Base-by-base conservation (phyloP, 2,888 invertebrate species). In the Toxonevra muliebris region DNA sequence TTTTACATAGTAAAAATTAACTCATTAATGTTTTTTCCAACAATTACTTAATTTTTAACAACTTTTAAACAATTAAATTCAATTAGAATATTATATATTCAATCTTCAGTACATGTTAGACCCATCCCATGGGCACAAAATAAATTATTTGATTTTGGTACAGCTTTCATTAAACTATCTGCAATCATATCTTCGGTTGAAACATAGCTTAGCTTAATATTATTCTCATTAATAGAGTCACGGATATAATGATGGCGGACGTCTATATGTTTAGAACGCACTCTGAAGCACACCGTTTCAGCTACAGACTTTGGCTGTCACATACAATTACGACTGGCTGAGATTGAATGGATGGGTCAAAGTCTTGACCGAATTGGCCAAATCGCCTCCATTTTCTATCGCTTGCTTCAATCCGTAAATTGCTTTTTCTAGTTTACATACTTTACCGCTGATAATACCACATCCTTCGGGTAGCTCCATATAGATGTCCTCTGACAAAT, bases 341-440 rank as follows among this genome's bases (percentile, higher is more conserved):
- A n/a, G 53, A 30, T 3, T 20, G 9, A n/a, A 13, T 12, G 20
- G 61, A 42, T n/a, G 30, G 55, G n/a, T 61, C 65, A 11, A 71
- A 48, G 11, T 71, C 69, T 19, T 66, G 13, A 3, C 53, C 12
- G 5, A 72, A 50, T 50, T 72, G 71, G 40, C 68, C 71, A 73
- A 15, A 65, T 52, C 45, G 71, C 69, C 53, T 68, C 30, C 30
- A 30, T n/a, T n/a, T n/a, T n/a, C 30, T 30, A 30, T 69, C 67
- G 11, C 69, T 64, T 74, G 71, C 41, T 73, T 73, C 7, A 73
- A 48, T 1, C 73, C 72, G 53, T 73, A 73, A 10, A 74, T 61
- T 1, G 69, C 62, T 59, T 72, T 74, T 0, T 64, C 55, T 0
- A 71, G 63, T 19, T 66, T 70, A n/a, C n/a, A n/a, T n/a, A n/a